Base-by-base conservation (phyloP, 2,888 invertebrate genomes). In the Apodemia duryi region DNA sequence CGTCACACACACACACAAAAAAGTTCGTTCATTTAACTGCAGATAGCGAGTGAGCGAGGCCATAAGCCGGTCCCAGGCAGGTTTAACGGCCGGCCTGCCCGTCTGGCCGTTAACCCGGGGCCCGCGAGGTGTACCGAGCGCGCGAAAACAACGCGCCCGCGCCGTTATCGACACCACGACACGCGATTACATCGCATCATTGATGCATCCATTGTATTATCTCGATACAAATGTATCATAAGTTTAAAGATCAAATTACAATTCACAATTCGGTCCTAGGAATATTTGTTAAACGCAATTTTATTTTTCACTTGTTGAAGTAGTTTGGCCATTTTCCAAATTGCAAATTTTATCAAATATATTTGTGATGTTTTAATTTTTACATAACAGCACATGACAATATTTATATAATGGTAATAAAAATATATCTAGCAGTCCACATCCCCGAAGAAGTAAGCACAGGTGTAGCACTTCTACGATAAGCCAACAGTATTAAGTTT, bases 21-120 rank as follows among this genome's bases (percentile, higher is more conserved):
- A 68, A 61, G 61, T 60, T 63, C 66, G 65, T 64, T 67, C 66
- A 41, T 66, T 67, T 66, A 68, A 69, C 63, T 66, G 54, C 67
- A 69, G 69, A 67, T 68, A 67, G 66, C 68, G 67, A 65, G 70
- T 67, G 69, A 65, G 67, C 70, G 85, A 82, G 84, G 84, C 83
- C 85, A 79, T 81, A 78, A 78, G 83, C 78, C 83, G 81, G 82
- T 82, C 84, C 78, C 78, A 78, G 81, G 84, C 86, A 90, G 85
- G 91, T 90, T 89, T 90, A 91, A 89, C 89, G 91, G 88, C 91
- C 88, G 88, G 82, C 85, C 86, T 85, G 85, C 79, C 85, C 84
- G 91, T 91, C 91, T 91, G 91, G 91, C 88, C 91, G 85, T 91
- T 91, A 88, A 91, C 90, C 91, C 91, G 89, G 77, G 88, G 88